A percentile compares a stretch with the other conserved stretches of the same genome.
Conservation (phyloP, 2,113 vertebrate species). For the Peromyscus maniculatus region DNA sequence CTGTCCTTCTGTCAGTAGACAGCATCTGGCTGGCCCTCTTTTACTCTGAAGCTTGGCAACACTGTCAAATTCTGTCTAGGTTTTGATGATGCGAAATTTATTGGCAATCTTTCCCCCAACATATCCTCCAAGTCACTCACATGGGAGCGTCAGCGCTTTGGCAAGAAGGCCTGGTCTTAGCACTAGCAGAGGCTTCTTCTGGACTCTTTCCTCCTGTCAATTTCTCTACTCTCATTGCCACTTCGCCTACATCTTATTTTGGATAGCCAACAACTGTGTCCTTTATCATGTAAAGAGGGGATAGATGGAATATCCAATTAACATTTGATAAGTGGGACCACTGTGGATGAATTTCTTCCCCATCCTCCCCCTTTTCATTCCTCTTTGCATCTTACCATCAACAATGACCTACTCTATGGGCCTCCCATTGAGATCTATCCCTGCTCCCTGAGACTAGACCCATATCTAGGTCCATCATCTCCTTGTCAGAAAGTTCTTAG, state of each 20-base stretch:
- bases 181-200: not conserved
- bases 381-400: not conserved
- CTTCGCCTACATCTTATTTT: not conserved
- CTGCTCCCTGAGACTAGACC: not conserved
- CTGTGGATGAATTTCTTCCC: not conserved
- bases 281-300: not conserved
- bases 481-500: not conserved
- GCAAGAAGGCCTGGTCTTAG: not conserved
- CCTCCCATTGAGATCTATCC: not conserved
- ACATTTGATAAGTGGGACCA: not conserved
- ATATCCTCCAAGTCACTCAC: not conserved
- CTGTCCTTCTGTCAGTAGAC: not conserved
- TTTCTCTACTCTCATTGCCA: not conserved
- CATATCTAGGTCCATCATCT: not conserved
- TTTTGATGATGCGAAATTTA: not conserved
- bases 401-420: not conserved
- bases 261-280: not conserved
- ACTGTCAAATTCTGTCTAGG: constrained; percentile 8
- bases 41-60: constrained; percentile 33
- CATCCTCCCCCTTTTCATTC: not conserved
- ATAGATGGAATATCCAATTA: not conserved
- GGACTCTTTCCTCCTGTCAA: not conserved
- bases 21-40: not conserved
- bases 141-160: not conserved
- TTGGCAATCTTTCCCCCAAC: not conserved